Evolutionary conservation across 2,797 vertebrate genomes (phyloP).

Genomic region (Dermochelys coriacea): DNA sequence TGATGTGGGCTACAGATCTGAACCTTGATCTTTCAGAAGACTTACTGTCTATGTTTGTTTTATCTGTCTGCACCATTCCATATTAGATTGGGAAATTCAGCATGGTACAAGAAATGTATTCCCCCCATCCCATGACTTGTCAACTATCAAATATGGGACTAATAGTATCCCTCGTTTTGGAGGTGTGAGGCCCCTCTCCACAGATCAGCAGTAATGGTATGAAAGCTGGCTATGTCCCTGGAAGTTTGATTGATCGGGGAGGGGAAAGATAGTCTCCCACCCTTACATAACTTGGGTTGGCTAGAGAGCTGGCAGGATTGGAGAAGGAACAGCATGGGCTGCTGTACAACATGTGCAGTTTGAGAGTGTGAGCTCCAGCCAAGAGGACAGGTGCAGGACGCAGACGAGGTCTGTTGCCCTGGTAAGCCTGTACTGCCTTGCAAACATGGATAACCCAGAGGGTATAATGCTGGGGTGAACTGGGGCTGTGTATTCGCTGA

Average conservation of each 20-base stretch:
- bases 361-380: not conserved
- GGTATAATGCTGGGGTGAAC: not conserved
- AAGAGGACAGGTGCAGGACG: not conserved
- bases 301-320: not conserved
- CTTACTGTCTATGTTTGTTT: conserved; percentile 1
- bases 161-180: not conserved
- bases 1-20: not conserved
- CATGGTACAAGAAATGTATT: not conserved
- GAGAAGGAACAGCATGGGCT: not conserved
- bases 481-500: rapidly evolving
- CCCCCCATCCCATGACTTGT: not conserved
- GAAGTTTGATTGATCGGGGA: not conserved
- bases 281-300: not conserved
- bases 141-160: not conserved
- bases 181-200: not conserved
- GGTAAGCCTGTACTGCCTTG: rapidly evolving
- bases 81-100: not conserved
- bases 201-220: not conserved
- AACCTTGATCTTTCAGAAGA: conserved; percentile 17
- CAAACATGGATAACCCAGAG: not conserved
- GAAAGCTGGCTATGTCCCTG: no score
- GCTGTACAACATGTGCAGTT: not conserved
- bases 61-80: not conserved
- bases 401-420: not conserved
- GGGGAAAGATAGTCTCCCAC: not conserved